These are phyloP conservation scores for Scaptodrosophila latifasciaeformis DNA, from an alignment of 2,888 invertebrate species.

Conservation along the genomic window DNA sequence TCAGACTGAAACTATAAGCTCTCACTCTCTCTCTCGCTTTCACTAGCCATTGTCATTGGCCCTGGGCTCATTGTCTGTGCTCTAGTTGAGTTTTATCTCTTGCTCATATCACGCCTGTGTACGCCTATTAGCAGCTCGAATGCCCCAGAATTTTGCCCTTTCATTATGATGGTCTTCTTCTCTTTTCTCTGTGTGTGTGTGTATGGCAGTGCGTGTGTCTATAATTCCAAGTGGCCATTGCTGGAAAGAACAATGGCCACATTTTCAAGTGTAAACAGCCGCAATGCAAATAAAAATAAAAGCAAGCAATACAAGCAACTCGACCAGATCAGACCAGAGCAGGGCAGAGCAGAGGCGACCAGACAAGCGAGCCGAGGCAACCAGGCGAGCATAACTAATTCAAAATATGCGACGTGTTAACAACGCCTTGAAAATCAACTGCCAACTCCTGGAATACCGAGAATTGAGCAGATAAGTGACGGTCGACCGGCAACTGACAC, in stretches of 20 bases:
- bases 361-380: background rate
- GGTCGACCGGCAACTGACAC: background rate
- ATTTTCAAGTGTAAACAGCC: constrained; percentile 51
- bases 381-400: constrained; percentile 42
- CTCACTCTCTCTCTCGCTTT: constrained; percentile 20
- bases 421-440: constrained; percentile 34
- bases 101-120: too few species aligned
- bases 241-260: constrained; percentile 23
- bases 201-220: too few species aligned
- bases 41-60: constrained; percentile 37
- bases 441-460: background rate
- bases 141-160: too few species aligned
- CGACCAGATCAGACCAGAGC: too few species aligned
- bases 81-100: too few species aligned
- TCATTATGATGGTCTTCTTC: too few species aligned
- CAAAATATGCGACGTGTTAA: constrained; percentile 58
- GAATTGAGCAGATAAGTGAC: background rate
- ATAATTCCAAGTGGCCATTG: constrained; percentile 30
- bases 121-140: too few species aligned
- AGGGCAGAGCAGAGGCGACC: constrained; percentile 29
- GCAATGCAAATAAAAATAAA: constrained; percentile 22
- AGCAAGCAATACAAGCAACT: constrained; percentile 24
- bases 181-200: too few species aligned
- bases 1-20: too few species aligned
- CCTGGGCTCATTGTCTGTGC: constrained; percentile 26